Evolutionary conservation across 2,797 vertebrate genomes (phyloP), one percentile per base, ranked within the genome.

Genomic region (Jordanella pulchra): DNA sequence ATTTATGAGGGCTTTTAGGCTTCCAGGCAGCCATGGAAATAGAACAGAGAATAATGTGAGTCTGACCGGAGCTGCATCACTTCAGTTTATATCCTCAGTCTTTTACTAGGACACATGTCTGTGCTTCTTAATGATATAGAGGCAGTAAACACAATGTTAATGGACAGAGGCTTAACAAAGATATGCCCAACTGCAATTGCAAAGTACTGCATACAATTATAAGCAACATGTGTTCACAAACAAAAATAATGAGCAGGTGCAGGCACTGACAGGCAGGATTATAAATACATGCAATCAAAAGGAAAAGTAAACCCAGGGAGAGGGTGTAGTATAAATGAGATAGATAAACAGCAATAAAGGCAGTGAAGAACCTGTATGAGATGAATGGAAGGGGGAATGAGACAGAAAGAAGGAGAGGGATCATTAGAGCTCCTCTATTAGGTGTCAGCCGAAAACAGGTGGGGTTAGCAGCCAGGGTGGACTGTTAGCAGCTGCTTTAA

Each of bases 1-100:
- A 93, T 92, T 93, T 92, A 93, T 93, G 89, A 89, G 82, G 89
- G 92, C 91, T 92, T 93, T 93, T 92, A 93, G 89, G 85, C 90
- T 91, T 79, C 72, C 79, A 84, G 85, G 86, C 87, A 91, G 80
- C 81, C 80, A 72, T 83, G 84, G 80, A 91, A 92, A 85, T 87
- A 88, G 90, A 91, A 87, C 85, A 83, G 85, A 88, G 85, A 90
- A 92, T 92, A 92, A 93, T 91, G 92, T 77, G 88, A 87, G 77
- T 79, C 77, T 86, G 78, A 91, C 87, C 80, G 27, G 54, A 28
- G 80, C 88, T 83, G 69, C 86, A 89, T 88, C 81, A 84, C 82
- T 89, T 86, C 86, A 89, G 87, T 93, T 91, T 91, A 93, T 90
- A 82, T 87, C 84, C 78, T 7, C 71, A 47, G 74, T 86, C 84